Base-by-base conservation (phyloP, 2,888 invertebrate species). In the Cecidostiba fungosa region DNA sequence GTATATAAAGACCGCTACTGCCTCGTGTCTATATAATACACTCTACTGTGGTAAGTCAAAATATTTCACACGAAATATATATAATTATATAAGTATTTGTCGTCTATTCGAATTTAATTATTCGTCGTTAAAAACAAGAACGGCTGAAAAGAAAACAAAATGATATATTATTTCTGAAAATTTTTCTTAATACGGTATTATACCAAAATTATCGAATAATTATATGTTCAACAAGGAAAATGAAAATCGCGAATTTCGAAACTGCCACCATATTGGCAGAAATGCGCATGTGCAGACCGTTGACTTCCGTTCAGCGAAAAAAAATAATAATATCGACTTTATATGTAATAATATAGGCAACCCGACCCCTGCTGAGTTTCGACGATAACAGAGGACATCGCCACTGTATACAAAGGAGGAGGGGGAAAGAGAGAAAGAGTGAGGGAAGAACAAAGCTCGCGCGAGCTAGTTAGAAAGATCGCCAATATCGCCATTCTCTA, bases 401-500 rank as follows among this genome's bases (percentile, higher is more conserved):
- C 62, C 5, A 10, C n/a, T n/a, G 62, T 36, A 36, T 36, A 36
- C 0, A 32, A 3, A 32, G 32, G 32, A 54, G 6, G 54, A 54
- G 69, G 32, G 19, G 26, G 29, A 29, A 32, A 29, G 69, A 16
- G 32, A 3, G 62, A 12, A 26, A 16, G 8, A 14, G 69, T 5
- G 19, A 16, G 3, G 5, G 32, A 29, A 19, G 69, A 69, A 29
- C 16, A 29, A 69, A 69, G 69, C 69, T 69, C 69, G 16, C 69
- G 43, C 43, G 66, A 19, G 69, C 32, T 29, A 16, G 3, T 0
- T 19, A 69, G 6, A 69, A 32, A 69, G 69, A 69, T 32, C 69
- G 69, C 69, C 69, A 32, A 69, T 32, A 69, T 32, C 69, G 69
- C 69, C 69, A 69, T 69, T 69, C 69, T 32, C 32, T 32, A 36